Evolutionary conservation across 92 coral and sea anemone genomes (phyloP).

Genomic region (Palythoa grandis): DNA sequence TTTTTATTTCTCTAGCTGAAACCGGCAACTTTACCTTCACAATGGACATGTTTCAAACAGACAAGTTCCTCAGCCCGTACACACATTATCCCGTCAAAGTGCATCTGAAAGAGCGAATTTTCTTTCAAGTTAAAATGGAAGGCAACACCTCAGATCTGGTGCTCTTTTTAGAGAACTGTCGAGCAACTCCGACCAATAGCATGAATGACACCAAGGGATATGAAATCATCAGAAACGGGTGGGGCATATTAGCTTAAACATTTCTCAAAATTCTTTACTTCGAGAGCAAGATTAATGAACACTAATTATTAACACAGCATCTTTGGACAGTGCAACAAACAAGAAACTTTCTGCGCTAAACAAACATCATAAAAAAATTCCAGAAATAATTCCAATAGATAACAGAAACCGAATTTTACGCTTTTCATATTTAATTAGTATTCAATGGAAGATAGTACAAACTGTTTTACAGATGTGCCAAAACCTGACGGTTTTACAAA

Average conservation of each 20-base stretch:
- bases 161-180: slow-evolving; percentile 72
- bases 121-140: slow-evolving; percentile 62
- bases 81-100: slow-evolving; percentile 81
- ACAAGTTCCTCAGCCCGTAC: slow-evolving; percentile 73
- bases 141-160: slow-evolving; percentile 69
- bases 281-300: too few relatives aligned
- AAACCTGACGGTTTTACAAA: too few relatives aligned
- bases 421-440: too few relatives aligned
- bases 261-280: too few relatives aligned
- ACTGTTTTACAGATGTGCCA: too few relatives aligned
- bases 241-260: slow-evolving; percentile 4
- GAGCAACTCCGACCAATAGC: slow-evolving; percentile 71
- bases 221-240: slow-evolving; percentile 74
- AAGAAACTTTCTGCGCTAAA: too few relatives aligned
- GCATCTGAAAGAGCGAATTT: slow-evolving; percentile 70
- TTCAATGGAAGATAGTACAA: too few relatives aligned
- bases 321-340: too few relatives aligned
- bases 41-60: slow-evolving; percentile 83
- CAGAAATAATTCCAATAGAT: too few relatives aligned
- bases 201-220: slow-evolving; percentile 43
- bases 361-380: too few relatives aligned
- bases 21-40: slow-evolving; percentile 70
- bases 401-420: too few relatives aligned
- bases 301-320: too few relatives aligned
- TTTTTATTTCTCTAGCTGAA: slow-evolving; percentile 37